phyloP scores from a whole-genome alignment of 2,113 vertebrate species.

The Thalassoma bifasciatum region DNA sequence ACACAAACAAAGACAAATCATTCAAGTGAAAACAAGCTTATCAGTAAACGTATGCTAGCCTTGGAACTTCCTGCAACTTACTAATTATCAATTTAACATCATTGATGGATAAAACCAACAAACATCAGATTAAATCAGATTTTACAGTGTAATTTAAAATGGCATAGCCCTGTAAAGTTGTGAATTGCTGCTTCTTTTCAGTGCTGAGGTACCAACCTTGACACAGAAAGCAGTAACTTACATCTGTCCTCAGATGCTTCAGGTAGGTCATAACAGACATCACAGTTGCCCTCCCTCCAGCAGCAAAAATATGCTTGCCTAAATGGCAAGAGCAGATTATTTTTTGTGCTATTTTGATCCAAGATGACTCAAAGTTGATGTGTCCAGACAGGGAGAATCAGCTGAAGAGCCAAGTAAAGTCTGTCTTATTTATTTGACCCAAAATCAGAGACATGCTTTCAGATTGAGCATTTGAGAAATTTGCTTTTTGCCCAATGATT shows the following conservation, averaged over 20 bases:
- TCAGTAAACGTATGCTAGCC: neutral
- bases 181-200: no score
- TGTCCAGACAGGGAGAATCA: neutral
- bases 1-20: conserved; percentile 12
- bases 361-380: neutral
- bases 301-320: neutral
- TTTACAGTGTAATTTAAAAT: neutral
- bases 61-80: neutral
- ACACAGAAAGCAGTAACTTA: neutral
- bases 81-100: neutral
- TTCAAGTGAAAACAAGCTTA: conserved; percentile 1
- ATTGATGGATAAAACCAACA: neutral
- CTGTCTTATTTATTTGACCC: neutral
- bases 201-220: no score
- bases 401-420: neutral
- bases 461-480: neutral
- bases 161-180: neutral
- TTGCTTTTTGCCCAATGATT: neutral
- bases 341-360: neutral
- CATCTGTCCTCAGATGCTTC: neutral
- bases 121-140: neutral
- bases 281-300: neutral
- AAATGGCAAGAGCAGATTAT: neutral
- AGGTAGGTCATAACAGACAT: neutral
- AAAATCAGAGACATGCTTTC: neutral